Evolutionary conservation across 2,888 invertebrate genomes (phyloP).

Genomic region (Stomorhina lunata): DNA sequence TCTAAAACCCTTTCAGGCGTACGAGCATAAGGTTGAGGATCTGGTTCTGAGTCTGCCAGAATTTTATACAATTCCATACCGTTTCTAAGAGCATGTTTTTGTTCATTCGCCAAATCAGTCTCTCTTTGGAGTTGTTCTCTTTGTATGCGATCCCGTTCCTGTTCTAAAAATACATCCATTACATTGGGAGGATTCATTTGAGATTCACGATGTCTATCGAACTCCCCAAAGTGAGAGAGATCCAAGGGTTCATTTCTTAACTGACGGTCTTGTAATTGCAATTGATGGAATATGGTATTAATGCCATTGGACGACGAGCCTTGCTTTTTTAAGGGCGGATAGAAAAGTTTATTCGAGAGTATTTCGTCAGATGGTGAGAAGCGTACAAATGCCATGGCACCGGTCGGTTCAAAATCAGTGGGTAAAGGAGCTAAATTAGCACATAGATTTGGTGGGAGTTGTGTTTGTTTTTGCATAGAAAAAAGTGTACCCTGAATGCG

Average conservation of each 20-base stretch:
- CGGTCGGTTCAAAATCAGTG: conserved; percentile 83
- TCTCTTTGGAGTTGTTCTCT: conserved; percentile 69
- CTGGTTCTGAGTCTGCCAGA: conserved; percentile 76
- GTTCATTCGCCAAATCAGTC: conserved; percentile 70
- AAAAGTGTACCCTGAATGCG: conserved; percentile 79
- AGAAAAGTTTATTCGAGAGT: conserved; percentile 89
- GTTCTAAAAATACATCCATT: conserved; percentile 73
- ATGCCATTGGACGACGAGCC: conserved; percentile 64
- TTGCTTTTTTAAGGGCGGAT: conserved; percentile 80
- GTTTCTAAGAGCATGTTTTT: conserved; percentile 73
- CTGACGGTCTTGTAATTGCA: conserved; percentile 74
- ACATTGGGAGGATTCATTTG: conserved; percentile 70
- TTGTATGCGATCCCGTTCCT: conserved; percentile 72
- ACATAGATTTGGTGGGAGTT: conserved; percentile 78
- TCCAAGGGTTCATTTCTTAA: conserved; percentile 75
- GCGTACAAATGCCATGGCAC: conserved; percentile 88
- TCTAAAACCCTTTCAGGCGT: conserved; percentile 64
- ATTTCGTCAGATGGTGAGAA: conserved; percentile 87
- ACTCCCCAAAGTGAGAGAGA: conserved; percentile 72
- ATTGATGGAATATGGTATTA: conserved; percentile 71
- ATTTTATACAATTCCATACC: conserved; percentile 77
- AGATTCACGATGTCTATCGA: conserved; percentile 70
- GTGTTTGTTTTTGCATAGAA: conserved; percentile 77
- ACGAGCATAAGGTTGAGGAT: conserved; percentile 76
- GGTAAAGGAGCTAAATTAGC: conserved; percentile 78